phyloP scores from a whole-genome alignment of 2,888 invertebrate genomes.

The Ichneumon xanthorius region DNA sequence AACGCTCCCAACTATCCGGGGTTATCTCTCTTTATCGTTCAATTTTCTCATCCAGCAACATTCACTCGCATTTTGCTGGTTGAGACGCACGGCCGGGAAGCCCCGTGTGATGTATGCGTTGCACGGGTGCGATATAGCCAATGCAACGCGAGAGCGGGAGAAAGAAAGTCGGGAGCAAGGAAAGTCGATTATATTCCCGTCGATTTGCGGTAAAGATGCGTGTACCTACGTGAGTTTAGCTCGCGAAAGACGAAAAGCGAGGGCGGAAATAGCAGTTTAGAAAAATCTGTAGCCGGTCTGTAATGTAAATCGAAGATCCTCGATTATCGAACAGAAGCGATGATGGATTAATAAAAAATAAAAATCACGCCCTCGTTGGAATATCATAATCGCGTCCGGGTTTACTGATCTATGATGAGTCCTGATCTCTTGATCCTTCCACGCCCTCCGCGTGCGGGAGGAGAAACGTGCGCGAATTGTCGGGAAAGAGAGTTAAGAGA shows the following conservation, averaged over 20 bases:
- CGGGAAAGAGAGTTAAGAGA: neutral
- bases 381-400: neutral
- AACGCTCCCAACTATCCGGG: constrained; percentile 66
- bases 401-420: constrained; percentile 13
- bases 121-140: neutral
- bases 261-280: neutral
- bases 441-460: neutral
- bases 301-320: neutral
- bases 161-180: neutral
- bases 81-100: neutral
- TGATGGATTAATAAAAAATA: neutral
- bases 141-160: neutral
- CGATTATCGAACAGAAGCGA: neutral
- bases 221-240: neutral
- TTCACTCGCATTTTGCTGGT: constrained; percentile 29
- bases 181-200: neutral
- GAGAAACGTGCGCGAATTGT: neutral
- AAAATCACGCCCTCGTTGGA: neutral
- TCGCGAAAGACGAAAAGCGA: neutral
- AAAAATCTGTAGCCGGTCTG: neutral
- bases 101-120: neutral
- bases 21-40: constrained; percentile 77
- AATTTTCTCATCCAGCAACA: constrained; percentile 73
- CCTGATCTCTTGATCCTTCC: constrained; percentile 36
- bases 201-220: neutral